These are phyloP conservation scores for Microcebus jonahi DNA, from an alignment of 2,113 vertebrate species.

Conservation along the genomic window DNA sequence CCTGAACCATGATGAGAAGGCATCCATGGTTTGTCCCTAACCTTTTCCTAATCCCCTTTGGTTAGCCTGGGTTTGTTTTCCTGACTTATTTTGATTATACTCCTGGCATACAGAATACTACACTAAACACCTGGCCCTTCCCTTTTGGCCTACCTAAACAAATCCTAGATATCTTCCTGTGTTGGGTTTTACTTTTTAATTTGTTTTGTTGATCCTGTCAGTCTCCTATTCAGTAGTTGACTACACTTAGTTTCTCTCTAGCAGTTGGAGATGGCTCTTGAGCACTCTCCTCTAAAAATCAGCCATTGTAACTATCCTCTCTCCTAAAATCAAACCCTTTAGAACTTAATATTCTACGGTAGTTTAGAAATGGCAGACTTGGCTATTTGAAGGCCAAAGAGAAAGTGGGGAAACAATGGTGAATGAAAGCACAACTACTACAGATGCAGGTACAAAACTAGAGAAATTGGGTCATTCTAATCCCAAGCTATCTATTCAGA, in stretches of 20 bases:
- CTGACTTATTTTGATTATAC: neutral
- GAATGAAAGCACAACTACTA: conserved; percentile 37
- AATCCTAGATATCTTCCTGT: neutral
- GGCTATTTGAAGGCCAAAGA: neutral
- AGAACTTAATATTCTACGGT: neutral
- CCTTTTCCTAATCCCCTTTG: neutral
- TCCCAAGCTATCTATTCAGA: neutral
- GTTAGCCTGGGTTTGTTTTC: neutral
- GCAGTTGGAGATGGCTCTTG: neutral
- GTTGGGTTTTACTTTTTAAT: neutral
- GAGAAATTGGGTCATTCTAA: neutral
- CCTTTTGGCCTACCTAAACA: neutral
- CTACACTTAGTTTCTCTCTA: neutral
- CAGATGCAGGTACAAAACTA: neutral
- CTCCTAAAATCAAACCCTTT: neutral
- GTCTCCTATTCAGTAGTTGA: neutral
- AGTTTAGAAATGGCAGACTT: neutral
- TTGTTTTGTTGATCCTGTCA: neutral
- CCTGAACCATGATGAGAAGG: neutral
- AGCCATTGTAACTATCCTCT: neutral
- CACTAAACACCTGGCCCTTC: neutral
- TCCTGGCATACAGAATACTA: neutral
- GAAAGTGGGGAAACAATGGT: neutral
- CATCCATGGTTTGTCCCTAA: neutral
- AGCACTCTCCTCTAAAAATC: neutral